A percentile compares a stretch with the other conserved stretches of the same genome.
These are phyloP conservation scores for Trissoscelio sp. DNA, from an alignment of 2,888 invertebrate species.

Conservation along the genomic window DNA sequence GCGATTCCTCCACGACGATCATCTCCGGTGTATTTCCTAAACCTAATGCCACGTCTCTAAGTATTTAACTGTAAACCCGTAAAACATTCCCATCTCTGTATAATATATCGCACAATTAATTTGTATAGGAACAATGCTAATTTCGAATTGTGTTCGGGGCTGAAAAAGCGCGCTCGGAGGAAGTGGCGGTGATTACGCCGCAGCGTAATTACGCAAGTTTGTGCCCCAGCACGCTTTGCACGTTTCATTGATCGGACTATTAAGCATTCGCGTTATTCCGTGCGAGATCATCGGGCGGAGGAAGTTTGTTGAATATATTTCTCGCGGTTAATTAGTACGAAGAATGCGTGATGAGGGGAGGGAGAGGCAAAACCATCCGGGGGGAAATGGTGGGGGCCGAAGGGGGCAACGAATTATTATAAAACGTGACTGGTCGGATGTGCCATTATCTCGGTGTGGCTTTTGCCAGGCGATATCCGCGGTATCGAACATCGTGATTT, in stretches of 20 bases:
- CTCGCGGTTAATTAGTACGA: slow-evolving; percentile 63
- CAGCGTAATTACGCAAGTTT: slow-evolving; percentile 39
- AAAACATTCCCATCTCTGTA: slow-evolving; percentile 6
- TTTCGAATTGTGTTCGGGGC: slow-evolving; percentile 11
- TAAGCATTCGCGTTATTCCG: slow-evolving; percentile 49
- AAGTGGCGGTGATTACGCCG: slow-evolving; percentile 34
- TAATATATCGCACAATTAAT: slow-evolving; percentile 31
- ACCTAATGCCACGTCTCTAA: neutral
- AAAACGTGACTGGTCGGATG: slow-evolving; percentile 73
- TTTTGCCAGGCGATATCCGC: slow-evolving; percentile 62
- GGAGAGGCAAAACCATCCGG: too few relatives aligned
- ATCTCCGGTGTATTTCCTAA: slow-evolving; percentile 19
- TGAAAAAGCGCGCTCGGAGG: slow-evolving; percentile 27
- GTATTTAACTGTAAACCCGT: slow-evolving; percentile 29
- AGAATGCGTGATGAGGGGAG: slow-evolving; percentile 48
- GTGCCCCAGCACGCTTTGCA: slow-evolving; percentile 37
- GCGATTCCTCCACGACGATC: neutral
- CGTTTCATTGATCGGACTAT: slow-evolving; percentile 69
- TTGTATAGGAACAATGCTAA: slow-evolving; percentile 40
- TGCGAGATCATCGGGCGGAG: slow-evolving; percentile 23
- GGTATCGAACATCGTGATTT: slow-evolving; percentile 71
- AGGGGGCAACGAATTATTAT: slow-evolving; percentile 71
- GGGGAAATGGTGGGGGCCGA: slow-evolving; percentile 28
- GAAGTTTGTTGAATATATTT: slow-evolving; percentile 59
- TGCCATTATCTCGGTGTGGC: slow-evolving; percentile 69